Percentiles rank a stretch among this genome's conserved stretches.
Evolutionary conservation across 2,888 invertebrate species (phyloP).

Genomic region (Onchidella celtica): DNA sequence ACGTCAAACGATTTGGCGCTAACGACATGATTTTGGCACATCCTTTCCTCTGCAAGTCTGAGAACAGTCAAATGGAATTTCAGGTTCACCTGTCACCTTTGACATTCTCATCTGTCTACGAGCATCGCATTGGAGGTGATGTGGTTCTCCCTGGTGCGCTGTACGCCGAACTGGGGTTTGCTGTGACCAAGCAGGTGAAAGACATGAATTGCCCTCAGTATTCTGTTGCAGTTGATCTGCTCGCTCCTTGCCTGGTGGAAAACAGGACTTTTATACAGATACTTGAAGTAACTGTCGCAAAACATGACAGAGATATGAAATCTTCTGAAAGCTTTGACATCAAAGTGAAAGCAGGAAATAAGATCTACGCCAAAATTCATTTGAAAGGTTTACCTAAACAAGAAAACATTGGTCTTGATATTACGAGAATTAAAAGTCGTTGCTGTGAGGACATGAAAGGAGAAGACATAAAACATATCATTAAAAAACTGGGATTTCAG

Average conservation of each 20-base stretch:
- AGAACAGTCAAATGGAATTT: conserved; percentile 34
- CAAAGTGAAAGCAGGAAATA: no score
- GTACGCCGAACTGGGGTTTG: conserved; percentile 62
- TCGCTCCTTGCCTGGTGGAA: no score
- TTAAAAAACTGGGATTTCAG: conserved; percentile 46
- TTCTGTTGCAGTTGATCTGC: no score
- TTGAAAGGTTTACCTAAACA: no score
- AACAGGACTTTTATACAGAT: no score
- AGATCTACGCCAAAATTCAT: no score
- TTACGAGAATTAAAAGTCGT: conserved; percentile 47
- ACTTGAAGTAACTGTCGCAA: no score
- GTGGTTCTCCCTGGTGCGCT: conserved; percentile 61
- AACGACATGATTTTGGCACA: conserved; percentile 45
- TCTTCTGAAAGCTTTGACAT: no score
- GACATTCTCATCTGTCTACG: conserved; percentile 55
- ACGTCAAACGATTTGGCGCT: no score
- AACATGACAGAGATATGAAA: no score
- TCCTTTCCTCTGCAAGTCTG: conserved; percentile 40
- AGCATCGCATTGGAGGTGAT: conserved; percentile 57
- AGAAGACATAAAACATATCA: conserved; percentile 45
- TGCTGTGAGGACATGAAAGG: conserved; percentile 36
- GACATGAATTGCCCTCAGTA: no score
- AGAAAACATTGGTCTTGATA: conserved; percentile 28
- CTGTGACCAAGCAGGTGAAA: no score
- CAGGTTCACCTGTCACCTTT: conserved; percentile 37